Conservation (phyloP, 2,797 vertebrate species). For the Spea hammondii region DNA sequence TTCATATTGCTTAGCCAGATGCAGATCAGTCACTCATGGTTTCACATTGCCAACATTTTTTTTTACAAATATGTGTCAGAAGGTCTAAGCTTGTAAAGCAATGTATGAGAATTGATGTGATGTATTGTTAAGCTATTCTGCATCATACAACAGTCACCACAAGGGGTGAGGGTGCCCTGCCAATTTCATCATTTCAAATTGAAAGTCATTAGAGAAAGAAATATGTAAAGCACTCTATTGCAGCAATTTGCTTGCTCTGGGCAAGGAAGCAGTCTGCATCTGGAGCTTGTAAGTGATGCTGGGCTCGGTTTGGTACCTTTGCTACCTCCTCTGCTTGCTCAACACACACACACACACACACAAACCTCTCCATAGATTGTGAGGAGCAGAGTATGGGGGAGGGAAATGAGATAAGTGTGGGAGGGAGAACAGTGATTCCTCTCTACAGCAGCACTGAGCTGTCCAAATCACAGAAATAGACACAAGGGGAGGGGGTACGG, state of each 20-base stretch:
- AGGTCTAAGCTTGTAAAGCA: slow-evolving; percentile 25
- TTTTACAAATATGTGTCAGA: slow-evolving; percentile 36
- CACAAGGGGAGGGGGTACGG: slow-evolving; percentile 43
- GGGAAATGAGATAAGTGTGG: slow-evolving; percentile 34
- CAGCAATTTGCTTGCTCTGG: slow-evolving; percentile 37
- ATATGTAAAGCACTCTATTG: slow-evolving; percentile 51
- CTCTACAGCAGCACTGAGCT: slow-evolving; percentile 51
- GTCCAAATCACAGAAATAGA: slow-evolving; percentile 54
- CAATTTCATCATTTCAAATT: slow-evolving; percentile 43
- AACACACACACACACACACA: not conserved
- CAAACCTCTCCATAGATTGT: slow-evolving; percentile 48
- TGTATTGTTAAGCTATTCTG: slow-evolving; percentile 36
- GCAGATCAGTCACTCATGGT: slow-evolving; percentile 27
- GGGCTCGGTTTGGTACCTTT: slow-evolving; percentile 41
- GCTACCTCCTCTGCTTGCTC: slow-evolving; percentile 41
- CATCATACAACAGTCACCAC: slow-evolving; percentile 29
- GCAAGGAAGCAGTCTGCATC: slow-evolving; percentile 15
- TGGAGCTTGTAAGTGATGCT: slow-evolving; percentile 8
- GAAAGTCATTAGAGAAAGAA: slow-evolving; percentile 47
- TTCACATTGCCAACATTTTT: slow-evolving; percentile 28
- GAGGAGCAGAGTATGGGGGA: slow-evolving; percentile 41
- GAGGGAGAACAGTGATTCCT: slow-evolving; percentile 29
- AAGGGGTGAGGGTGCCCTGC: slow-evolving; percentile 36
- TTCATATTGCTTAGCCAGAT: slow-evolving; percentile 11
- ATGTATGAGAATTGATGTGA: slow-evolving; percentile 20